Evolutionary conservation across 2,113 vertebrate genomes (phyloP), one percentile per base, ranked within the genome.

Genomic region (Neodontobutis hainanensis): DNA sequence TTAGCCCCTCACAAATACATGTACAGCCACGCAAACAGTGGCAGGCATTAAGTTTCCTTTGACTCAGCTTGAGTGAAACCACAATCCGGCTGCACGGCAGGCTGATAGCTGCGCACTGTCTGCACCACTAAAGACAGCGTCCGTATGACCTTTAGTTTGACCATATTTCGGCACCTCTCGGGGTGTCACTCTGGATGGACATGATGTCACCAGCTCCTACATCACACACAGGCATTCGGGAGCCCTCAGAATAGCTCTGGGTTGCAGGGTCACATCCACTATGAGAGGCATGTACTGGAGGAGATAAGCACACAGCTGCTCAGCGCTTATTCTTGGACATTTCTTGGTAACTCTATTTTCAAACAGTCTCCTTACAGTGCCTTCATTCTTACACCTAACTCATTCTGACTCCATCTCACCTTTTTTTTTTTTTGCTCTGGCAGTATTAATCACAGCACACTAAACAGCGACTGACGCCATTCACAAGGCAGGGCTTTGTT

Each of bases 381-480:
- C 15, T 48, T 16, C 45, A 61, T 60, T 60, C 45, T 45, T 53
- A 68, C 66, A 72, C 27, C 61, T 57, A 62, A 56, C 12, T 45
- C 49, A 55, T 43, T 71, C 63, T 66, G 64, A 55, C 51, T 47
- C 51, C 48, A 46, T 55, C 75, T 82, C 77, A 87, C 80, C 62
- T 7, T 5, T 15, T n/a, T 15, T 62, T 75, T 73, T 84, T 83
- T 72, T 65, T 60, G 51, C 72, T 72, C 56, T 47, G 88, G 87
- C 89, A 85, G 87, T 93, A 95, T 97, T 94, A 94, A 96, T 98
- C 95, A 97, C 83, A 67, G 50, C 8, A 64, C 89, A 93, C 93
- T 90, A 93, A 94, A 91, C 85, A 92, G 91, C 92, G 93, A 93
- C 92, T 93, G 88, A 92, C 85, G 83, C 92, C 92, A 95, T 97